Evolutionary conservation across 2,113 vertebrate genomes (phyloP), one percentile per base, ranked within the genome.

Genomic region (Collichthys lucidus): DNA sequence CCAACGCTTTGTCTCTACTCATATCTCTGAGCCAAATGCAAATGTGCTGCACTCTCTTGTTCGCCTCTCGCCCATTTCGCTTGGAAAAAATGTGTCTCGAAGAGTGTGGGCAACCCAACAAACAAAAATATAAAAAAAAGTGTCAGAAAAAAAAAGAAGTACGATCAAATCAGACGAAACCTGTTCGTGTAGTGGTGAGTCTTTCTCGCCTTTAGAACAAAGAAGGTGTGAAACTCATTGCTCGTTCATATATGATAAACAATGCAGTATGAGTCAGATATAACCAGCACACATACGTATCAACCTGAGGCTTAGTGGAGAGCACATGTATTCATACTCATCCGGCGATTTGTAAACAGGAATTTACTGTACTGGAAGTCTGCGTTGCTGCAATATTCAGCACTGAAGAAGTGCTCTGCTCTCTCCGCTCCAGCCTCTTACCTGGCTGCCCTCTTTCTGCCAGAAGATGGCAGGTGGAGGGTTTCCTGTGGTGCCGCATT

Each of bases 391-490:
- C 57, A 70, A 2, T 66, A 50, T 70, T 60, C n/a, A 49, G 59
- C 56, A 29, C 68, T 44, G 16, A 15, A 78, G 50, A 56, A 60
- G 35, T 40, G 35, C 35, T 40, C 35, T 40, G 35, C 35, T 17
- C 35, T 69, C 60, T 78, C n/a, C 42, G 56, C 52, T 65, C 17
- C 46, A 49, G 76, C 24, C 50, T 69, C 92, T 84, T 90, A 99
- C 98, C 97, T 99, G 98, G 88, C 97, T 99, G 86, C 98, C 98
- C 95, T 99, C 98, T 92, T 98, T 99, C 93, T 99, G 98, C 98
- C 98, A 99, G 94, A 99, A 99, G 75, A 99, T 97, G 86, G 98
- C 97, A 84, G 98, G 98, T 80, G 97, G 97, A 52, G 98, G 98
- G 88, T 99, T 98, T 93, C 97, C 98, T 88, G 96, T 97, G 31